Evolutionary conservation across 2,113 vertebrate genomes (phyloP).

Genomic region (Pteruthius melanotis): DNA sequence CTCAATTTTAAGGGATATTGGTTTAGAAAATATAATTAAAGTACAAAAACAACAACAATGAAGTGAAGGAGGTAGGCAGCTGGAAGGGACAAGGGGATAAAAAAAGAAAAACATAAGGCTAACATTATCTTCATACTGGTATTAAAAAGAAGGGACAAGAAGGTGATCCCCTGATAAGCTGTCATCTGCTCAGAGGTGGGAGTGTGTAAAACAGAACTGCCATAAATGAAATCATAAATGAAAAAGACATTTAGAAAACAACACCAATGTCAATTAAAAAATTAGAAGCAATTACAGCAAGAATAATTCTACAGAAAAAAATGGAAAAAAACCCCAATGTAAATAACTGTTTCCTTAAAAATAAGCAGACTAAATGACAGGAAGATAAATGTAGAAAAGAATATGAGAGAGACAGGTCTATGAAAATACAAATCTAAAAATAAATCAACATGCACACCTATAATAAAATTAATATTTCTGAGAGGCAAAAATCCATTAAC

Average conservation of each 20-base stretch:
- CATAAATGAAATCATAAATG: background rate
- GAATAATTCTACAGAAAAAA: background rate
- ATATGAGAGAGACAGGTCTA: background rate
- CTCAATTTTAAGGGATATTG: background rate
- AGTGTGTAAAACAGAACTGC: background rate
- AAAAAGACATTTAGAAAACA: background rate
- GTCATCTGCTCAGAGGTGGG: background rate
- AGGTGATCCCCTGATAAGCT: background rate
- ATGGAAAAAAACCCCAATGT: fast-evolving
- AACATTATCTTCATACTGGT: background rate
- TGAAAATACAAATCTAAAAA: background rate
- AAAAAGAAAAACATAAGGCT: background rate
- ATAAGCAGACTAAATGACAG: background rate
- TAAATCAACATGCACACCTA: background rate
- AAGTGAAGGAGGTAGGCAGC: background rate
- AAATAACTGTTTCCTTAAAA: background rate
- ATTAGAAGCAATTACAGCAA: background rate
- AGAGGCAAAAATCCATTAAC: background rate
- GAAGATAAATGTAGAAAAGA: background rate
- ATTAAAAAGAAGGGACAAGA: background rate
- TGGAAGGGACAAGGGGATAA: background rate
- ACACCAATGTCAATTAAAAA: background rate
- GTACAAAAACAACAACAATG: background rate
- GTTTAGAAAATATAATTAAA: background rate
- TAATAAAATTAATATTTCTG: background rate